phyloP scores from a whole-genome alignment of 2,888 invertebrate genomes.

The Dasysyrphus albostriatus region DNA sequence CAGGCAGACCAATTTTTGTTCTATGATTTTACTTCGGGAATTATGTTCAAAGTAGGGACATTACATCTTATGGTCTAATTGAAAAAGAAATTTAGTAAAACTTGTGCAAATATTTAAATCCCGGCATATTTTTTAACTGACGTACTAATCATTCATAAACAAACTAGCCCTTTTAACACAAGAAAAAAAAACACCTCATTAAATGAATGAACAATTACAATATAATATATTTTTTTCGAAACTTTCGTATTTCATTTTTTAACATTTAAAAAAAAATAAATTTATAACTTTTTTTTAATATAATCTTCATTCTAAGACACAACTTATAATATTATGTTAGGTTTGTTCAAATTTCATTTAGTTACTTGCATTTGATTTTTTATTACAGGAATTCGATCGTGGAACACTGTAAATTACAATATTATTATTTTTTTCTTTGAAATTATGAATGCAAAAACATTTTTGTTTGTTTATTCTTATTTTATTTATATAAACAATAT shows the following conservation, averaged over 20 bases:
- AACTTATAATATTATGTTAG: conserved; percentile 70
- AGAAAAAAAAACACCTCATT: conserved; percentile 35
- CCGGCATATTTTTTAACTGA: no score
- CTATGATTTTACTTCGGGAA: no score
- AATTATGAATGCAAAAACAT: conserved; percentile 48
- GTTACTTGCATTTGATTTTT: conserved; percentile 65
- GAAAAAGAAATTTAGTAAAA: no score
- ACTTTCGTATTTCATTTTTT: conserved; percentile 72
- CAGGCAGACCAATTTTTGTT: no score
- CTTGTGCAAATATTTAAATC: no score
- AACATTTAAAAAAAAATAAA: conserved; percentile 75
- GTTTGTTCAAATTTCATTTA: conserved; percentile 55
- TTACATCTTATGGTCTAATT: no score
- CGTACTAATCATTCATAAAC: no score
- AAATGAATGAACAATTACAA: conserved; percentile 76
- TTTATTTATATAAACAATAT: conserved; percentile 22
- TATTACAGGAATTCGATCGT: conserved; percentile 73
- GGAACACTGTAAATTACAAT: conserved; percentile 69
- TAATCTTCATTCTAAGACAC: conserved; percentile 72
- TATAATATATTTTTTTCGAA: conserved; percentile 73
- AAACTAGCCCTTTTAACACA: not conserved
- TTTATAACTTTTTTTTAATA: conserved; percentile 64
- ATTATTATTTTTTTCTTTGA: conserved; percentile 19
- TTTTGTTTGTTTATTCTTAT: conserved; percentile 41
- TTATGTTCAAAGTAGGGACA: no score